phyloP scores from a whole-genome alignment of 2,797 vertebrate genomes.

The Corythornis leucogaster region DNA sequence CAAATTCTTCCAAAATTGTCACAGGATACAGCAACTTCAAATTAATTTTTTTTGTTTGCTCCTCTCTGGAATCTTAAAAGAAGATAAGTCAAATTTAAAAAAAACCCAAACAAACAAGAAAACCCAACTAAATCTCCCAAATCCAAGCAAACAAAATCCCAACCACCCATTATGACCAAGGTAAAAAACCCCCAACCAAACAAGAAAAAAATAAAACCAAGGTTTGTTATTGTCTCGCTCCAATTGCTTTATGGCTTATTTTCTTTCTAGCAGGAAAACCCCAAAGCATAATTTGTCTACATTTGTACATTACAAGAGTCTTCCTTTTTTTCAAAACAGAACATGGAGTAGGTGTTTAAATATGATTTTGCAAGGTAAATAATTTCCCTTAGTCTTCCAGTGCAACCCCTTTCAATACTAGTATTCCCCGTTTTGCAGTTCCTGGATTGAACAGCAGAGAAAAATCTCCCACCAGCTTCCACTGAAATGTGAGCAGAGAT shows the following conservation, averaged over 20 bases:
- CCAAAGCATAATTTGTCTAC: neutral
- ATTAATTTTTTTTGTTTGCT: neutral
- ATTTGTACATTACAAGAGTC: neutral
- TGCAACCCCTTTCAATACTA: neutral
- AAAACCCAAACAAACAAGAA: neutral
- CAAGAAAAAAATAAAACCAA: neutral
- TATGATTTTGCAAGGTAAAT: conserved; percentile 10
- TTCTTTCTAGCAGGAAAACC: neutral
- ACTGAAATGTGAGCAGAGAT: neutral
- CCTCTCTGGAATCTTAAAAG: neutral
- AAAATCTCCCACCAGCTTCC: neutral
- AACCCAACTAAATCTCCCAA: neutral
- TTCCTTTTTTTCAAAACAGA: neutral
- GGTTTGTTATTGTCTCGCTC: neutral
- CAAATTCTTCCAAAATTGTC: neutral
- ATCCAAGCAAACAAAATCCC: neutral
- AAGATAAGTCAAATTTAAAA: neutral
- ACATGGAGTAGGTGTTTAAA: neutral
- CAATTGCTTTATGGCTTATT: neutral
- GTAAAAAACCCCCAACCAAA: neutral
- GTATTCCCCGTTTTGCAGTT: neutral
- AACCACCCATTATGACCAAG: neutral
- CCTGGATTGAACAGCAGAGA: neutral
- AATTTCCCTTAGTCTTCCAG: neutral
- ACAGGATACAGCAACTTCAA: neutral